These are phyloP conservation scores for Phoxinus dragarum DNA, from an alignment of 2,797 vertebrate genomes.

Conservation along the genomic window DNA sequence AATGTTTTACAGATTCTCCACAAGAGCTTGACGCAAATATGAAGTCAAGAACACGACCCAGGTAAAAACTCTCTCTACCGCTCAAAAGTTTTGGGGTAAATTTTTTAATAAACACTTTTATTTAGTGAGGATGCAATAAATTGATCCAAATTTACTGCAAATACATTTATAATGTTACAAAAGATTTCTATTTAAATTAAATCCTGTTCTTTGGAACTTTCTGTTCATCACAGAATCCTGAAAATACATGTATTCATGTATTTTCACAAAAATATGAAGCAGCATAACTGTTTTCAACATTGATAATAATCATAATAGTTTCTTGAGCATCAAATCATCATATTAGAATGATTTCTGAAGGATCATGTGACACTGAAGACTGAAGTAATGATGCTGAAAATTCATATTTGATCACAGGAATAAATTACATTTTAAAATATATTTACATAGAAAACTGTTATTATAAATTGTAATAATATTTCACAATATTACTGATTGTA, in stretches of 20 bases:
- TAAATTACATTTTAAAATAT: not conserved
- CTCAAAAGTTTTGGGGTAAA: not conserved
- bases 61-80: constrained; percentile 62
- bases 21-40: constrained; percentile 71
- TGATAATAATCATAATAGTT: too few relatives aligned
- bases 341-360: not conserved
- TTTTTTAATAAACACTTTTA: not conserved
- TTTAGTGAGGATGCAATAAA: too few relatives aligned
- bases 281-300: too few relatives aligned
- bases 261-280: too few relatives aligned
- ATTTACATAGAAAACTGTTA: not conserved
- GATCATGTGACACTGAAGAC: not conserved
- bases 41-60: constrained; percentile 75
- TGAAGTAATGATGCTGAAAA: not conserved
- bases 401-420: not conserved
- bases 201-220: too few relatives aligned
- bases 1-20: constrained; percentile 66
- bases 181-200: too few relatives aligned
- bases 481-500: not conserved
- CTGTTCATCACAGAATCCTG: too few relatives aligned
- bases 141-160: not conserved
- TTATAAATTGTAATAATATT: not conserved
- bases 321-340: too few relatives aligned
- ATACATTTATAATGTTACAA: not conserved
- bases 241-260: too few relatives aligned